Evolutionary conservation across 2,113 vertebrate species (phyloP).

Genomic region (Cricetomys ansorgei): DNA sequence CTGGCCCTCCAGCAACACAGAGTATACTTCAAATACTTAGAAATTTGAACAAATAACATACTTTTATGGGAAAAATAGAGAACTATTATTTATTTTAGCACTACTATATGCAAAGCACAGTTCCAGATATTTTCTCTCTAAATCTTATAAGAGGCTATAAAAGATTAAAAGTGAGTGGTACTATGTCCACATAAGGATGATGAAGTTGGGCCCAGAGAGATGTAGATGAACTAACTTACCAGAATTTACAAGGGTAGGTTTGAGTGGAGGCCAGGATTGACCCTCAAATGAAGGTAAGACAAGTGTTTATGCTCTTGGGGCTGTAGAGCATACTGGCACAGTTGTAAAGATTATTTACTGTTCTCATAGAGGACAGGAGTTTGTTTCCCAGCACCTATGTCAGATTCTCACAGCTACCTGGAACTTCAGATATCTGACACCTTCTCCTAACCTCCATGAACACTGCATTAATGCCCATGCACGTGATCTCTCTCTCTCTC

Average conservation of each 20-base stretch:
- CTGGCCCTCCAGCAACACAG: background rate
- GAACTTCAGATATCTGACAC: background rate
- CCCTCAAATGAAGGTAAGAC: too few relatives aligned
- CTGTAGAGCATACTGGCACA: background rate
- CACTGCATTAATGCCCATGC: background rate
- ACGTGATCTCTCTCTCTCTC: background rate
- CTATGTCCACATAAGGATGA: background rate
- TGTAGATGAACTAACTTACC: background rate
- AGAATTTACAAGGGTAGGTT: background rate
- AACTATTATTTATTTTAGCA: slow-evolving; percentile 9
- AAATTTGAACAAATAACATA: background rate
- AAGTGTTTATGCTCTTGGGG: background rate
- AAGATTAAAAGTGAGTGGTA: background rate
- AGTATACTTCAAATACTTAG: background rate
- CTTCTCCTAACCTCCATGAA: background rate
- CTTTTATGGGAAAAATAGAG: background rate
- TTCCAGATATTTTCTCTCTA: background rate
- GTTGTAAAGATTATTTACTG: background rate
- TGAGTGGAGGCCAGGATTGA: background rate
- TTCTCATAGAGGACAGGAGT: background rate
- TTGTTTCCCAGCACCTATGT: background rate
- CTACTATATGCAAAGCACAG: background rate
- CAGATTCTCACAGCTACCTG: background rate
- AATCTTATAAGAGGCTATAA: background rate
- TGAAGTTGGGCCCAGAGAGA: background rate